These are phyloP conservation scores for Cydia splendana DNA, from an alignment of 1,140 invertebrate species.

Conservation along the genomic window DNA sequence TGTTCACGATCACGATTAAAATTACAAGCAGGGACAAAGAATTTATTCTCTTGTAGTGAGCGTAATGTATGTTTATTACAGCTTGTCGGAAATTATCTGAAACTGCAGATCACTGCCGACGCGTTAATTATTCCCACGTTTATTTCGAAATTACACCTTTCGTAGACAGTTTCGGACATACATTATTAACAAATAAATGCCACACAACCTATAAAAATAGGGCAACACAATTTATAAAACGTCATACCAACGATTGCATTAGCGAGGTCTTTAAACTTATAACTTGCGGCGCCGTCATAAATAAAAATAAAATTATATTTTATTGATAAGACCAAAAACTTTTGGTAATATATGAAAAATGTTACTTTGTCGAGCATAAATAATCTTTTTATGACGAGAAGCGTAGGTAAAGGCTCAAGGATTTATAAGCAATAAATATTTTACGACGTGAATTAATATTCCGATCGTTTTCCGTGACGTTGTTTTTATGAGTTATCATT, in stretches of 20 bases:
- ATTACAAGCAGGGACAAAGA: slow-evolving; percentile 33
- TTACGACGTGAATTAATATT: slow-evolving; percentile 80
- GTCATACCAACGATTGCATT: slow-evolving; percentile 27
- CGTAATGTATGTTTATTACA: slow-evolving; percentile 38
- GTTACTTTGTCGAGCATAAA: slow-evolving; percentile 77
- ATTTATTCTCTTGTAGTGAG: slow-evolving; percentile 25
- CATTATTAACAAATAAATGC: slow-evolving; percentile 25
- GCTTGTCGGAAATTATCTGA: slow-evolving; percentile 42
- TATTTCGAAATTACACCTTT: slow-evolving; percentile 7
- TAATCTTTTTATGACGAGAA: slow-evolving; percentile 79
- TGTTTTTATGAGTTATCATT: slow-evolving; percentile 79
- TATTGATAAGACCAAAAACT: slow-evolving; percentile 72
- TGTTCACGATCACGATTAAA: slow-evolving; percentile 33
- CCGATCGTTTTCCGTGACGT: slow-evolving; percentile 78
- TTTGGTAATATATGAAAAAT: slow-evolving; percentile 76
- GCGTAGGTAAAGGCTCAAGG: slow-evolving; percentile 79
- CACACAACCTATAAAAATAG: slow-evolving; percentile 11
- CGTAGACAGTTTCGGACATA: not conserved
- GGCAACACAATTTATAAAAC: not conserved
- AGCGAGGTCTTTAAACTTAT: slow-evolving; percentile 42
- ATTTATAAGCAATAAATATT: slow-evolving; percentile 80
- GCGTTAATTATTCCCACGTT: slow-evolving; percentile 24
- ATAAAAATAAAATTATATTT: slow-evolving; percentile 63
- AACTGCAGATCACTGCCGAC: slow-evolving; percentile 38
- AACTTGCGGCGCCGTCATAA: slow-evolving; percentile 62